Evolutionary conservation across 2,113 vertebrate genomes (phyloP).

Genomic region (Pundamilia nyererei): DNA sequence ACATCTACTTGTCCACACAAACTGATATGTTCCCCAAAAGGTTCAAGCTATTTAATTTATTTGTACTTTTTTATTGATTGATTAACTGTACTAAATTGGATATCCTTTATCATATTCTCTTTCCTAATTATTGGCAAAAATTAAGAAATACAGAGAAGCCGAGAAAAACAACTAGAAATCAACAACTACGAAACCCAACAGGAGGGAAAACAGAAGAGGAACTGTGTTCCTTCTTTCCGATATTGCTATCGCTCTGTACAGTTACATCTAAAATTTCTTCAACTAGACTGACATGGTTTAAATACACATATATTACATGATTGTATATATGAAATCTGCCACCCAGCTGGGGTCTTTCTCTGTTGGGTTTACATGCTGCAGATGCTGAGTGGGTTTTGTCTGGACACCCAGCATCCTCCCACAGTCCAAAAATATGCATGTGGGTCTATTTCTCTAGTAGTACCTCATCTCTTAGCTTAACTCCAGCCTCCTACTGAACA

Average conservation of each 20-base stretch:
- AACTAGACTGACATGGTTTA: background rate
- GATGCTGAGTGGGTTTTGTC: background rate
- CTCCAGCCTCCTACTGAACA: background rate
- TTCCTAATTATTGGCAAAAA: background rate
- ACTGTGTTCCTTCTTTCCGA: background rate
- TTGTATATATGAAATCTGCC: background rate
- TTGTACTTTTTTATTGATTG: background rate
- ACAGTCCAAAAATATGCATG: background rate
- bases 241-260: rapidly evolving
- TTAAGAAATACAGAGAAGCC: background rate
- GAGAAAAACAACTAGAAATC: background rate
- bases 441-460: background rate
- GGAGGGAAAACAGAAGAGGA: background rate
- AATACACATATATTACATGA: background rate
- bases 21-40: background rate
- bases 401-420: background rate
- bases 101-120: background rate
- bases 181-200: background rate
- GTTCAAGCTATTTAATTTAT: background rate
- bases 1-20: background rate
- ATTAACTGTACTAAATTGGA: background rate
- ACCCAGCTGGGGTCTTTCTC: background rate
- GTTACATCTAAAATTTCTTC: background rate
- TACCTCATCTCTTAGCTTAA: background rate
- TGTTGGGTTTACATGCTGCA: background rate